Evolutionary conservation across 2,797 vertebrate genomes (phyloP).

Genomic region (Catharus ustulatus): DNA sequence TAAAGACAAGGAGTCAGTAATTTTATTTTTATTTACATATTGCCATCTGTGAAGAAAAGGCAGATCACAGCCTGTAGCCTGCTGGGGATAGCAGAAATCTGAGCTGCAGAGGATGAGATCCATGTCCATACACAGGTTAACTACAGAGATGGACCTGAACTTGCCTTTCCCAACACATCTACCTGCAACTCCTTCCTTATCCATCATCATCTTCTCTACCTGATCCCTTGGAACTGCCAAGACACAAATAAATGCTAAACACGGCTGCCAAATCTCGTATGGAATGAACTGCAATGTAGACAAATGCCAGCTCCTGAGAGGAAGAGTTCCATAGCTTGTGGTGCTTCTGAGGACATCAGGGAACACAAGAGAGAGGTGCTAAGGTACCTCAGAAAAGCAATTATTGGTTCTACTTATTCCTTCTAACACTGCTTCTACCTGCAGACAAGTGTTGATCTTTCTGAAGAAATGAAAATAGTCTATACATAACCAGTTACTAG

Average conservation of each 20-base stretch:
- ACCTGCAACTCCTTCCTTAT: neutral
- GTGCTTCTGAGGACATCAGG: neutral
- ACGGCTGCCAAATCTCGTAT: neutral
- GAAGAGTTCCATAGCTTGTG: neutral
- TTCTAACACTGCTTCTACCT: neutral
- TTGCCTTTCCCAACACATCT: neutral
- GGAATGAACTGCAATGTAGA: neutral
- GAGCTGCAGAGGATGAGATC: neutral
- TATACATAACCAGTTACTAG: neutral
- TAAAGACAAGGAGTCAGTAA: neutral
- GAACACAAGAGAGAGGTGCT: neutral
- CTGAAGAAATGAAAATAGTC: neutral
- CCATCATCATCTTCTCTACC: neutral
- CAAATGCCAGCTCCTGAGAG: neutral
- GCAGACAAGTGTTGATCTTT: neutral
- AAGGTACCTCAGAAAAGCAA: neutral
- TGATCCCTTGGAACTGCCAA: accelerated
- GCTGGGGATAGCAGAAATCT: neutral
- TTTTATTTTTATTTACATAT: neutral
- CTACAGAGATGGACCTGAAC: accelerated
- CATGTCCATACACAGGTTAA: neutral
- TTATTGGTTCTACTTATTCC: neutral
- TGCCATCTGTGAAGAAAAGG: neutral
- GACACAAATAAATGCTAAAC: neutral
- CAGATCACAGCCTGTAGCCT: neutral